Percentiles rank a stretch among this genome's conserved stretches.
phyloP scores from a whole-genome alignment of 2,113 vertebrate genomes.

The Amphiprion ocellaris region DNA sequence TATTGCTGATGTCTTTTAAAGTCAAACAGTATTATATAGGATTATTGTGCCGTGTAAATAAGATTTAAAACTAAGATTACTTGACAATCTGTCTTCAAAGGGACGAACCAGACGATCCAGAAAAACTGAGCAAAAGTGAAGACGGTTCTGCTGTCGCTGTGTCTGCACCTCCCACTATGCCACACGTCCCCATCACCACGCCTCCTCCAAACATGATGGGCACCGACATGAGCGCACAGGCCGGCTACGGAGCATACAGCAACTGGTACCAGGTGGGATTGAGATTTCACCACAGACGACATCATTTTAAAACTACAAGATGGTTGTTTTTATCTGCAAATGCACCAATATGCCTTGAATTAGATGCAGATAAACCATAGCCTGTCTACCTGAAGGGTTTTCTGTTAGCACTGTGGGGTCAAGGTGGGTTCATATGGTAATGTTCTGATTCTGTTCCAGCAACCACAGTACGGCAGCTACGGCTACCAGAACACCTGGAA shows the following conservation, averaged over 20 bases:
- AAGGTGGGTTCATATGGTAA: background rate
- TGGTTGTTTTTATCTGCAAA: background rate
- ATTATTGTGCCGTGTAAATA: too few relatives aligned
- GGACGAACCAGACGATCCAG: conserved; percentile 76
- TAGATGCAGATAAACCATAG: too few relatives aligned
- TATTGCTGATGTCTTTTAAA: too few relatives aligned
- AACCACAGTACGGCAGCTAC: conserved; percentile 84
- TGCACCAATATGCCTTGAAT: background rate
- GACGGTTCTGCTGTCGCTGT: conserved; percentile 60
- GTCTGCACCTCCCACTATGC: conserved; percentile 53
- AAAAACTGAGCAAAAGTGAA: conserved; percentile 82
- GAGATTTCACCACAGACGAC: background rate
- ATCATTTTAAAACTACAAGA: background rate
- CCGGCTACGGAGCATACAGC: conserved; percentile 78
- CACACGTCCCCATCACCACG: conserved; percentile 76
- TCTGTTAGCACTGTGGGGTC: too few relatives aligned
- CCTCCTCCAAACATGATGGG: conserved; percentile 80
- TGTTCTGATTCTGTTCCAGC: conserved; percentile 48
- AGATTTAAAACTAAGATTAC: background rate
- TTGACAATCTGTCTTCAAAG: conserved; percentile 45
- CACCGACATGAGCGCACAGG: conserved; percentile 69
- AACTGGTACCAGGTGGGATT: conserved; percentile 87
- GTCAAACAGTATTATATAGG: too few relatives aligned
- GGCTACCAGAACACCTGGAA: conserved; percentile 87
- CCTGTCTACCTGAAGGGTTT: too few relatives aligned